Evolutionary conservation across 2,888 invertebrate species (phyloP), one percentile per base, ranked within the genome.

Genomic region (Athalia rosae): DNA sequence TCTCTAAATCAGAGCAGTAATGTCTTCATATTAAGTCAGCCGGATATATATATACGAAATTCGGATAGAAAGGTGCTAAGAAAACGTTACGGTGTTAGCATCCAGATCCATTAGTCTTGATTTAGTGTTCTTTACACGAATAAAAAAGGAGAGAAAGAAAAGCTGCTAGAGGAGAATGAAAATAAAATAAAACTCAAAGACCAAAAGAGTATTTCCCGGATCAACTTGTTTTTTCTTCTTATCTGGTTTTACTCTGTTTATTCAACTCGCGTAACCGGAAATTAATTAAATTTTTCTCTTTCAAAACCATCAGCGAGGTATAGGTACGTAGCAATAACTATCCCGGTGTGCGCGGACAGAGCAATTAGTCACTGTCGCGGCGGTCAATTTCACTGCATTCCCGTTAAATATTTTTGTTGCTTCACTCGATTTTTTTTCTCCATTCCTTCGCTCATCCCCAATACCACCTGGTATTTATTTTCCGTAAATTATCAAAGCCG

Each of bases 311-410:
- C 61, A n/a, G 8, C 43, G 41, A 6, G 15, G 15, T 41, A 11
- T 43, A 63, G n/a, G 61, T 4, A 8, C 61, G 13, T 8, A 61
- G 64, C 41, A 64, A 6, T 45, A 43, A 28, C 41, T 3, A 4
- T 41, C 4, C 9, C 43, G 11, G 11, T 11, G 13, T 11, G 13
- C 66, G 8, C 8, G 28, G 61, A 74, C 61, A 47, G 61, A 8
- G 61, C 48, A 62, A 74, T 74, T 74, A 59, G 48, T 74, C 61
- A 74, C 61, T 61, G 61, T 74, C 74, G 62, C 28, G 28, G 13
- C 62, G 61, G 61, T 74, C 61, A 74, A 74, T 74, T 74, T 74
- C 61, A 74, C 61, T 43, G 13, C 74, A 8, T 8, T 53, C n/a
- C 53, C 53, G 53, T 53, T 53, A 28, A 28, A 28, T 28, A 28